Conservation (phyloP, 2,797 vertebrate species). For the Pteronotus mesoamericanus region DNA sequence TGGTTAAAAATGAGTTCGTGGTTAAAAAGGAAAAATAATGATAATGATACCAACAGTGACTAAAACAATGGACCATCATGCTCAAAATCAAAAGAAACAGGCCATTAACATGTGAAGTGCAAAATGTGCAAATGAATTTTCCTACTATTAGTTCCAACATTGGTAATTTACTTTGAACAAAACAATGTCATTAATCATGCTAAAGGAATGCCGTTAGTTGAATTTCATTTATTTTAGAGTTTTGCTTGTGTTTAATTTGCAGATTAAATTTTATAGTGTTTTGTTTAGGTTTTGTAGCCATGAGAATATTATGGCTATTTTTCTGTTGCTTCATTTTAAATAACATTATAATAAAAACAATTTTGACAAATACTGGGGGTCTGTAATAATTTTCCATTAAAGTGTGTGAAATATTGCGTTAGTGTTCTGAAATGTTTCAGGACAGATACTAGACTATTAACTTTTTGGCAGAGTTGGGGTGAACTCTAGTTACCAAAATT, state of each 20-base stretch:
- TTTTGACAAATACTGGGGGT: neutral
- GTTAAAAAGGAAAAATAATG: slow-evolving; percentile 48
- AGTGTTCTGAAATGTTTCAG: neutral
- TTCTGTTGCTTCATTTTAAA: slow-evolving; percentile 44
- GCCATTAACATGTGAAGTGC: neutral
- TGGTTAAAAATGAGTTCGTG: slow-evolving; percentile 48
- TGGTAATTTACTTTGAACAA: slow-evolving; percentile 31
- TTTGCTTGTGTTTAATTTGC: slow-evolving; percentile 48
- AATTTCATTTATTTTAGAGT: slow-evolving; percentile 13
- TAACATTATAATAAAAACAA: slow-evolving; percentile 11
- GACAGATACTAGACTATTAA: neutral
- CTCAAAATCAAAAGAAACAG: slow-evolving; percentile 24
- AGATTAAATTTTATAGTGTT: slow-evolving; percentile 45
- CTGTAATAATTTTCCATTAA: neutral
- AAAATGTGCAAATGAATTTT: neutral
- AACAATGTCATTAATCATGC: slow-evolving; percentile 30
- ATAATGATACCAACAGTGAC: neutral
- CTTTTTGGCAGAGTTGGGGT: neutral
- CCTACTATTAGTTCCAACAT: neutral
- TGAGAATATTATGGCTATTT: slow-evolving; percentile 40
- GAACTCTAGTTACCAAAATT: neutral
- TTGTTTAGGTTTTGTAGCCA: slow-evolving; percentile 15
- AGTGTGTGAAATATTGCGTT: neutral
- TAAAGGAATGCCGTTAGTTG: neutral
- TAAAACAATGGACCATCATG: neutral